phyloP scores from a whole-genome alignment of 1,140 invertebrate genomes.

The Halictus rubicundus region DNA sequence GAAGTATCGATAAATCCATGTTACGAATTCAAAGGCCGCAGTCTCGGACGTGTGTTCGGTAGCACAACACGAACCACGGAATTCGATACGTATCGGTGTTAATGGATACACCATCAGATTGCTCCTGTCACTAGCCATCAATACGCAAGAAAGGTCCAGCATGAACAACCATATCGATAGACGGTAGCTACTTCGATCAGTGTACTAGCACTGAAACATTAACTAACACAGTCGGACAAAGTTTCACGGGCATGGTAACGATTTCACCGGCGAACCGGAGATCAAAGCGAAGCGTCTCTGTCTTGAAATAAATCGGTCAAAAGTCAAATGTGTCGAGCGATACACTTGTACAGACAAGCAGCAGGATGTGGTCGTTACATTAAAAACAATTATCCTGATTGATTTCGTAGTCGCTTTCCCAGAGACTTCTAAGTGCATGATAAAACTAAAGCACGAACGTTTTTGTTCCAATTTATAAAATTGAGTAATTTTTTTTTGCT shows the following conservation, averaged over 20 bases:
- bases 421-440: too few species aligned
- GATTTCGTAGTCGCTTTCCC: too few species aligned
- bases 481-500: too few species aligned
- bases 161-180: not conserved
- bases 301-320: too few species aligned
- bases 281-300: not conserved
- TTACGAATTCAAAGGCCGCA: not conserved
- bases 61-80: not conserved
- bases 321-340: not conserved
- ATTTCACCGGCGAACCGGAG: too few species aligned
- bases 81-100: not conserved
- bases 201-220: not conserved
- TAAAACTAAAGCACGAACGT: too few species aligned
- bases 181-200: not conserved
- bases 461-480: too few species aligned
- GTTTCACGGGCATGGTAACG: too few species aligned
- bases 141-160: not conserved
- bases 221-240: not conserved
- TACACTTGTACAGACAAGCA: too few species aligned
- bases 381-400: too few species aligned
- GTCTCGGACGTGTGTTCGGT: not conserved
- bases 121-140: not conserved
- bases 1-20: not conserved
- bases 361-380: too few species aligned
- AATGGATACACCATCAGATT: constrained; percentile 2